Conservation (phyloP, 2,113 vertebrate genomes). For the Spilogale gracilis region DNA sequence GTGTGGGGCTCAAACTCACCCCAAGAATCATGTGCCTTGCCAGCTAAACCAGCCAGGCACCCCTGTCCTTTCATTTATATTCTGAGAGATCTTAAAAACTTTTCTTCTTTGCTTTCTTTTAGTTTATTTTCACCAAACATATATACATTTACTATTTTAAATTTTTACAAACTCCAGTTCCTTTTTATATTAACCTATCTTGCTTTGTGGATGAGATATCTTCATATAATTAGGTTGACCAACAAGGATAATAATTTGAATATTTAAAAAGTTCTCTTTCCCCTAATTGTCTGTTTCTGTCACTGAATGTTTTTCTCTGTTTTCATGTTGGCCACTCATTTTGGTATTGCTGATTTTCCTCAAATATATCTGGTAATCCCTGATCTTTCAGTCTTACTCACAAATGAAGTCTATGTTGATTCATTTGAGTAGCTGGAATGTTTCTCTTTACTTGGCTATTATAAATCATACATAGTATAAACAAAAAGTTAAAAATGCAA, state of each 20-base stretch:
- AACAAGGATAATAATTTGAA: background rate
- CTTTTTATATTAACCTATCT: background rate
- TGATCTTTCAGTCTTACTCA: background rate
- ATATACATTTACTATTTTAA: background rate
- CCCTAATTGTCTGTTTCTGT: background rate
- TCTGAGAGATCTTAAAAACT: background rate
- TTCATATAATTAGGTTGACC: background rate
- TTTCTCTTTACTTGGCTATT: slow-evolving; percentile 12
- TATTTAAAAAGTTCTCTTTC: slow-evolving; percentile 12
- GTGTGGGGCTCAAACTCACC: background rate
- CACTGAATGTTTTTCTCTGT: background rate
- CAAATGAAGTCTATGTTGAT: background rate
- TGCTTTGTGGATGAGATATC: background rate
- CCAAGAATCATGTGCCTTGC: background rate
- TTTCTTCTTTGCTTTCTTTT: background rate
- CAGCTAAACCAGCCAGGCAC: background rate
- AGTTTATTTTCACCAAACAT: slow-evolving; percentile 41
- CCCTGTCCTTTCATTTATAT: background rate
- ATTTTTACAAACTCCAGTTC: background rate
- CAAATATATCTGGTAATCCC: background rate
- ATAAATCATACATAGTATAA: background rate
- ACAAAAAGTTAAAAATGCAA: background rate
- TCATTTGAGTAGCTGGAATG: background rate
- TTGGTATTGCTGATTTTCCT: slow-evolving; percentile 12
- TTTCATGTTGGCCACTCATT: background rate